Base-by-base conservation (phyloP, 2,888 invertebrate species). In the Augochlorella aurata region DNA sequence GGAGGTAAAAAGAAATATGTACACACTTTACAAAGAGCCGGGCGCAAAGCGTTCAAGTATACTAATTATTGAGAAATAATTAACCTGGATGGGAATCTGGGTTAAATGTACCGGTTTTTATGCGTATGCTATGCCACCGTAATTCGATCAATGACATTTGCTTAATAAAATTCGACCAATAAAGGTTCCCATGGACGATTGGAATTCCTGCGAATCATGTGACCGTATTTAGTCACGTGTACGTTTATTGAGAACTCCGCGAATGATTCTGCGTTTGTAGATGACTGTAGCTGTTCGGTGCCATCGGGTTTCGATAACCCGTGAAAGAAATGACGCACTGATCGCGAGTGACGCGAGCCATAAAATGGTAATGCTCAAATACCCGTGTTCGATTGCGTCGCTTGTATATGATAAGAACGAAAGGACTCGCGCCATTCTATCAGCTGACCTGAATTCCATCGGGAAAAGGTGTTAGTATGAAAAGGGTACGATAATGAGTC, bases 281-380 rank as follows among this genome's bases (percentile, higher is more conserved):
- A 44, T 54, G 52, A 44, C 52, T 14, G 38, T n/a, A 2, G 49
- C 38, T 18, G 21, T 82, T 72, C 45, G 16, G 29, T 82, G 76
- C 58, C 68, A 76, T 82, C 82, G 82, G 58, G 72, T 73, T 76
- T 82, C 76, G 72, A 82, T 82, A 76, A 82, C 52, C 49, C 54
- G 65, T 58, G 68, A 71, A 76, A 82, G 76, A 72, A 82, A 76
- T 4, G 76, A 52, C 24, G 67, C 50, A 29, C 44, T 50, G 65
- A 65, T 82, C 76, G 54, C 63, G 49, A 65, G 82, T 44, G 69
- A 82, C 65, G 29, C 63, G 71, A 71, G 49, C 54, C 38, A 47
- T 65, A 77, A 72, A 29, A 82, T 77, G 69, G 68, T 73, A 82
- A 82, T 77, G 67, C 52, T 72, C 65, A 63, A 74, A 83, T 74